phyloP scores from a whole-genome alignment of 2,797 vertebrate species.

The Sebastes variabilis region DNA sequence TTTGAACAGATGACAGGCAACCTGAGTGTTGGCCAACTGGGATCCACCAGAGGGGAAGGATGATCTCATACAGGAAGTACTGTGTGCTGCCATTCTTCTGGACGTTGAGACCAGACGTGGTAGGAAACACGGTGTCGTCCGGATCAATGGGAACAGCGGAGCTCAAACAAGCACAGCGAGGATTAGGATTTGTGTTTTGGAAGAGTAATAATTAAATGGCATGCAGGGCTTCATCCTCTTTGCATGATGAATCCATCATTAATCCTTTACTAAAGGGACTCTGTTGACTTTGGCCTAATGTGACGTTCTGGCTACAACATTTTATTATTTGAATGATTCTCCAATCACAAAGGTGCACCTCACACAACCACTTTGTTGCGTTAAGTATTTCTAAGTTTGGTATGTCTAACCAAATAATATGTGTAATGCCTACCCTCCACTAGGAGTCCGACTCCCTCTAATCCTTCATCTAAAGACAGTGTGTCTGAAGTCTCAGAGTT shows the following conservation, averaged over 20 bases:
- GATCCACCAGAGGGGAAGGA: conserved; percentile 56
- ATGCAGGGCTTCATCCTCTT: conserved; percentile 47
- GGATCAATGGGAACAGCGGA: not conserved
- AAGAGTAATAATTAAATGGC: conserved; percentile 37
- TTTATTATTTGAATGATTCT: not conserved
- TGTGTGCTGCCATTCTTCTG: conserved; percentile 12
- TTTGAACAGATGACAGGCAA: conserved; percentile 77
- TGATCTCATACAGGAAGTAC: conserved; percentile 71
- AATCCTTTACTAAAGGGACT: conserved; percentile 30
- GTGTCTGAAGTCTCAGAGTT: too few species aligned
- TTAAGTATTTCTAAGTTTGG: not conserved
- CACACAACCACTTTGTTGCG: not conserved
- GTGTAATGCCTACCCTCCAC: too few species aligned
- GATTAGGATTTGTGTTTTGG: conserved; percentile 53
- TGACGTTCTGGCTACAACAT: not conserved
- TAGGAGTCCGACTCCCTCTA: too few species aligned
- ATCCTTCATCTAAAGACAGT: too few species aligned
- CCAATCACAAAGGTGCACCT: not conserved
- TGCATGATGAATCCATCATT: conserved; percentile 38
- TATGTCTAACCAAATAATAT: not conserved
- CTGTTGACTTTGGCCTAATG: conserved; percentile 25
- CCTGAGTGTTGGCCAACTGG: conserved; percentile 69
- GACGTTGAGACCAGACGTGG: not conserved
- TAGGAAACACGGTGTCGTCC: not conserved
- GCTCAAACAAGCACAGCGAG: conserved; percentile 15